A percentile compares a stretch with the other conserved stretches of the same genome.
Conservation (phyloP, 2,888 invertebrate genomes). For the Thereva nobilitata region DNA sequence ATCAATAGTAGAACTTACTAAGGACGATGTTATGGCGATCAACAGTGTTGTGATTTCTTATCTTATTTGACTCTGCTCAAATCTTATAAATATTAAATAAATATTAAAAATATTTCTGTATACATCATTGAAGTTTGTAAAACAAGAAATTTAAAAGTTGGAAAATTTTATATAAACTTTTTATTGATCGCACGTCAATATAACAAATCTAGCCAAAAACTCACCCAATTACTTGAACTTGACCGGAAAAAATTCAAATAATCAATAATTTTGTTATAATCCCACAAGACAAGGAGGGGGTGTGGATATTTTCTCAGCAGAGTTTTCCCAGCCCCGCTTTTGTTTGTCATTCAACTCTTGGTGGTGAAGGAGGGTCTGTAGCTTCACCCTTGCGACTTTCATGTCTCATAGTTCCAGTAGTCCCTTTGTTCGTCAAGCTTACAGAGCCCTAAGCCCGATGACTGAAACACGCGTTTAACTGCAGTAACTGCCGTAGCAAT, state of each 20-base stretch:
- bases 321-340: not conserved
- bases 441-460: slow-evolving; percentile 30
- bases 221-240: not conserved
- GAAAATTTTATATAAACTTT: not conserved
- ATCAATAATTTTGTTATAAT: slow-evolving; percentile 13
- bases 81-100: too few species aligned
- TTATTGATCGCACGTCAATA: not conserved
- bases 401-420: slow-evolving; percentile 3
- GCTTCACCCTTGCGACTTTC: slow-evolving; percentile 1
- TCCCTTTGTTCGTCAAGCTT: slow-evolving; percentile 34
- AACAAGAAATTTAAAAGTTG: too few species aligned
- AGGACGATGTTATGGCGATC: too few species aligned
- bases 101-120: too few species aligned
- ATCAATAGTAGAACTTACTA: too few species aligned
- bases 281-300: slow-evolving; percentile 1
- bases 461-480: slow-evolving; percentile 37
- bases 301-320: slow-evolving; percentile 24
- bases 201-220: not conserved
- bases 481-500: slow-evolving; percentile 24
- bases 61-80: too few species aligned
- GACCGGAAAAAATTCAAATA: slow-evolving; percentile 18
- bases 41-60: too few species aligned
- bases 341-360: slow-evolving; percentile 13
- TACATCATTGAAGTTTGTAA: too few species aligned
- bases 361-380: not conserved